Conservation (phyloP, 2,888 invertebrate species). For the Merodon equestris region DNA sequence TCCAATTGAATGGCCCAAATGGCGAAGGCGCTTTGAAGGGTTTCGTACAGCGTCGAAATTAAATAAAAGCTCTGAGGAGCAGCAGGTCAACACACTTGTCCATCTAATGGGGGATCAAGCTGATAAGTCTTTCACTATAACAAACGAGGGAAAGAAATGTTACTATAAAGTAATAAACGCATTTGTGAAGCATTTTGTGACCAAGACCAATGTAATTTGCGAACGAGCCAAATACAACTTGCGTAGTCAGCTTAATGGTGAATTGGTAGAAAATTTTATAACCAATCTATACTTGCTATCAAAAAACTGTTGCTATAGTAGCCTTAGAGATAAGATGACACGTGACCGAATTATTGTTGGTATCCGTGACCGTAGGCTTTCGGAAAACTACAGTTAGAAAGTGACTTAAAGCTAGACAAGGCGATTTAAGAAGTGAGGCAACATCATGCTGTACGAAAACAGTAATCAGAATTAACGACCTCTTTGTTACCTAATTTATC, state of each 20-base stretch:
- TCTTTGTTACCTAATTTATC: no score
- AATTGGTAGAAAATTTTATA: slow-evolving; percentile 41
- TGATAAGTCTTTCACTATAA: slow-evolving; percentile 16
- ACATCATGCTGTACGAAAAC: not conserved
- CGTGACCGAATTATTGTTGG: slow-evolving; percentile 36
- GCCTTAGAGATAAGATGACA: slow-evolving; percentile 31
- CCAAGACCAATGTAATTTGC: slow-evolving; percentile 38
- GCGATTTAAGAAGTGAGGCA: slow-evolving; percentile 15
- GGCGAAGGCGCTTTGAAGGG: slow-evolving; percentile 22
- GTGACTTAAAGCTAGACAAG: slow-evolving; percentile 6
- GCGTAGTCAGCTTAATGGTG: no score
- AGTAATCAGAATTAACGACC: slow-evolving; percentile 9
- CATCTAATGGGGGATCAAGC: slow-evolving; percentile 24
- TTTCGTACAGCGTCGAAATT: slow-evolving; percentile 17
- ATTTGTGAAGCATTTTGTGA: slow-evolving; percentile 37
- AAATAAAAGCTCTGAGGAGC: slow-evolving; percentile 11
- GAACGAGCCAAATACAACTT: slow-evolving; percentile 42
- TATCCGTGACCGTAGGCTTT: slow-evolving; percentile 16
- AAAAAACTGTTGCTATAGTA: slow-evolving; percentile 36
- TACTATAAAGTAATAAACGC: slow-evolving; percentile 32
- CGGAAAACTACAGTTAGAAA: slow-evolving; percentile 17
- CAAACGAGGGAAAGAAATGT: slow-evolving; percentile 7
- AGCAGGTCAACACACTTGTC: slow-evolving; percentile 16
- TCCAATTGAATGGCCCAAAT: slow-evolving; percentile 22
- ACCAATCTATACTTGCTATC: slow-evolving; percentile 33